Evolutionary conservation across 2,797 vertebrate genomes (phyloP).

Genomic region (Antennarius maculatus): DNA sequence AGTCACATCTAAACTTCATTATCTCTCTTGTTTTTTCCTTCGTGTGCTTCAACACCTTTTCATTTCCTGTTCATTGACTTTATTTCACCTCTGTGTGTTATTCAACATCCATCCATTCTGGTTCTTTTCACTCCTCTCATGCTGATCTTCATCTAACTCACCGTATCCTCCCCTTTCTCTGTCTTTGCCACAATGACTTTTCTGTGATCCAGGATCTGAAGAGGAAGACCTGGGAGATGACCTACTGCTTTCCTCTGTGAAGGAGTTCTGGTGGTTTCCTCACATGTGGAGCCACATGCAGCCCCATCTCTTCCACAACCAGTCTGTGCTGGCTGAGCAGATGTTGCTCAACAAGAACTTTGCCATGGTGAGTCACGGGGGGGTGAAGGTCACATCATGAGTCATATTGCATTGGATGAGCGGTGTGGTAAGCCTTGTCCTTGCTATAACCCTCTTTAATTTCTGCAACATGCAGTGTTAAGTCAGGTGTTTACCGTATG

Average conservation of each 20-base stretch:
- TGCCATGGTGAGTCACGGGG: conserved; percentile 83
- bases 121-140: conserved; percentile 24
- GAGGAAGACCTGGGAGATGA: conserved; percentile 96
- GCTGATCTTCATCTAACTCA: conserved; percentile 7
- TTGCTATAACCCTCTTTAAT: not conserved
- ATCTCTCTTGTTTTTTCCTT: conserved; percentile 7
- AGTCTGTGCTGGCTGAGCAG: conserved; percentile 96
- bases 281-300: conserved; percentile 98
- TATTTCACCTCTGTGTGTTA: conserved; percentile 33
- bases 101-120: conserved; percentile 40
- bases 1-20: conserved; percentile 6
- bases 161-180: not conserved
- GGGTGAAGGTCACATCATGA: no score
- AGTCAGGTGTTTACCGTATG: no score
- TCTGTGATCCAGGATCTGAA: conserved; percentile 86
- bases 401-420: no score
- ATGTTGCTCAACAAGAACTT: conserved; percentile 99
- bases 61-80: conserved; percentile 48
- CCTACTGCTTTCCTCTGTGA: conserved; percentile 93
- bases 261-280: conserved; percentile 97
- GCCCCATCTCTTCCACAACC: conserved; percentile 98
- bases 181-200: not conserved
- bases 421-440: no score
- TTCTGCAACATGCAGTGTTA: not conserved
- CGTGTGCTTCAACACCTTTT: conserved; percentile 9